Evolutionary conservation across 2,797 vertebrate species (phyloP).

Genomic region (Vireo griseus): DNA sequence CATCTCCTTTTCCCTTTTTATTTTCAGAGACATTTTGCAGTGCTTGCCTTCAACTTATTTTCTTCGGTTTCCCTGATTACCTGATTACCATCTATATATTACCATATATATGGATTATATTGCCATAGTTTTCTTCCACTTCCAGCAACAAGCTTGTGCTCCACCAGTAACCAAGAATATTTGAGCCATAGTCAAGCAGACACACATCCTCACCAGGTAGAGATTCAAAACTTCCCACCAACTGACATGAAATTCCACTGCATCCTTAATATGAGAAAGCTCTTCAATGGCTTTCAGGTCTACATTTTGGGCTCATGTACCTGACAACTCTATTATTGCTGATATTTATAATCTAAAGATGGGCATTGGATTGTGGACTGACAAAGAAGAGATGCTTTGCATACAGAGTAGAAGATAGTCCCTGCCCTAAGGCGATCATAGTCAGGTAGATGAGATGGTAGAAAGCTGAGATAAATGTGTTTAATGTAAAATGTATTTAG

Average conservation of each 20-base stretch:
- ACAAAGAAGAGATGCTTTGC: neutral
- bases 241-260: slow-evolving; percentile 82
- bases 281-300: slow-evolving; percentile 83
- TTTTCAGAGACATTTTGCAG: slow-evolving; percentile 82
- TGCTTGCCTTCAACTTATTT: slow-evolving; percentile 82
- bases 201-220: slow-evolving; percentile 72
- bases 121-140: slow-evolving; percentile 75
- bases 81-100: slow-evolving; percentile 76
- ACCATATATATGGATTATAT: too few species aligned
- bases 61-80: slow-evolving; percentile 71
- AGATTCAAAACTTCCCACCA: slow-evolving; percentile 77
- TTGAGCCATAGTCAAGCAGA: slow-evolving; percentile 72
- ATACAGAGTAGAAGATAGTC: neutral
- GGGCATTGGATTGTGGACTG: neutral
- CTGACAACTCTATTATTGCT: neutral
- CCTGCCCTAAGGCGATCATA: neutral
- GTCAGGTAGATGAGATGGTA: neutral
- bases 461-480: neutral
- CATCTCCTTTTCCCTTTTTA: neutral
- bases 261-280: slow-evolving; percentile 80
- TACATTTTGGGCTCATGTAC: neutral
- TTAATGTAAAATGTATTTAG: neutral
- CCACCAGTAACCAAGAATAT: slow-evolving; percentile 62
- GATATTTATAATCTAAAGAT: neutral
- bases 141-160: slow-evolving; percentile 74